Base-by-base conservation (phyloP, 2,113 vertebrate genomes). In the Eulacestoma nigropectus region DNA sequence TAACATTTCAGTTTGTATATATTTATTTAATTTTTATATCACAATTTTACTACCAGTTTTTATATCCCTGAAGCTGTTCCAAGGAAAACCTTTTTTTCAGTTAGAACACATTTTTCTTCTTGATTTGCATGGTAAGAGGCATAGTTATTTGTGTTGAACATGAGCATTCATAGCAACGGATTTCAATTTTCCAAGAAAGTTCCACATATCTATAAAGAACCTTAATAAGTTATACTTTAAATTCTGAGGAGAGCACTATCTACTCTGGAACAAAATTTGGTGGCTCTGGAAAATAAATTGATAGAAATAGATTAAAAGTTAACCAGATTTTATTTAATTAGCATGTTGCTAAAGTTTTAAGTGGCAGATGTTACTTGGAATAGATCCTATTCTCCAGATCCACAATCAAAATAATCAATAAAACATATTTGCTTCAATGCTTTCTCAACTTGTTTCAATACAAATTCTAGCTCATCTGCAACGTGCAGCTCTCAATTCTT, bases 61-160 rank as follows among this genome's bases (percentile, higher is more conserved):
- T 37, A 84, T 90, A 93, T 39, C 29, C 13, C 46, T 87, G 90
- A 72, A 90, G 18, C 7, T 83, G n/a, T 49, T 74, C 47, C 44
- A 52, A 92, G 75, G 46, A 93, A 93, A 92, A 59, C 22, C 17
- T 73, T 85, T 79, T 60, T 83, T 80, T 91, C 87, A 60, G 22
- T 67, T 52, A 70, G 12, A 88, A 86, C 75, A 59, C 2, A 30
- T 95, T 95, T 95, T 73, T 84, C 37, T 69, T 80, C 82, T 41
- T 87, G 47, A 78, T 88, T 86, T 91, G 47, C 65, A 72, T 37
- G 23, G 87, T 60, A 84, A 91, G 75, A 93, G 63, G 52, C 78
- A 90, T 46, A 96, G 89, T 94, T 94, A 90, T 70, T 87, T 91
- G 55, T 64, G 56, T 91, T 78, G 69, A 96, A 91, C 19, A 46